Evolutionary conservation across 2,797 vertebrate genomes (phyloP).

Genomic region (Moxostoma hubbsi): DNA sequence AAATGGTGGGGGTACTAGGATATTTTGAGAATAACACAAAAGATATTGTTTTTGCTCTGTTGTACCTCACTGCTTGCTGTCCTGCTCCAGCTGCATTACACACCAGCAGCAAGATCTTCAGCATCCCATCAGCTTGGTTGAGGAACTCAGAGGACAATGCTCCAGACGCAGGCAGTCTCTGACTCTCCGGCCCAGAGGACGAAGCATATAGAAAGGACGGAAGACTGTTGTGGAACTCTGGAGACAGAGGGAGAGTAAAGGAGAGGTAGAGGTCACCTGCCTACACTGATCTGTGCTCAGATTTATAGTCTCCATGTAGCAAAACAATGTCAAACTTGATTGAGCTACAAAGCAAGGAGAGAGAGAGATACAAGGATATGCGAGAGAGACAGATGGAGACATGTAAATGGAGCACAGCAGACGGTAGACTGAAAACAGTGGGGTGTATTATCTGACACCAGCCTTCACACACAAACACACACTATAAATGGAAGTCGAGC

Average conservation of each 20-base stretch:
- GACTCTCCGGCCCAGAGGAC: slow-evolving; percentile 71
- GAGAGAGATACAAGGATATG: neutral
- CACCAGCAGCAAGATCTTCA: slow-evolving; percentile 86
- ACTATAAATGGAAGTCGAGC: slow-evolving; percentile 13
- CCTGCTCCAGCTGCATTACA: slow-evolving; percentile 85
- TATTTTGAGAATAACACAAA: no score
- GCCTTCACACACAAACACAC: slow-evolving; percentile 10
- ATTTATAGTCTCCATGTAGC: slow-evolving; percentile 3
- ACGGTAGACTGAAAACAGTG: slow-evolving; percentile 36
- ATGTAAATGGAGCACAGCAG: slow-evolving; percentile 38
- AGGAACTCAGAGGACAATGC: slow-evolving; percentile 84
- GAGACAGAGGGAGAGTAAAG: slow-evolving; percentile 34
- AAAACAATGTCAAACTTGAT: slow-evolving; percentile 35
- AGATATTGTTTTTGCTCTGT: no score
- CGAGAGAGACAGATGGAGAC: slow-evolving; percentile 31
- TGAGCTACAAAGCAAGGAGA: slow-evolving; percentile 32
- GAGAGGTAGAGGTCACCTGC: neutral
- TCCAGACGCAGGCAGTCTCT: slow-evolving; percentile 71
- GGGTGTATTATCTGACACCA: slow-evolving; percentile 7
- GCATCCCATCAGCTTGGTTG: slow-evolving; percentile 68
- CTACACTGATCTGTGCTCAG: neutral
- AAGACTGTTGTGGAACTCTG: slow-evolving; percentile 87
- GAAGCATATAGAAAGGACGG: slow-evolving; percentile 78
- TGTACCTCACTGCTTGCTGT: slow-evolving; percentile 83
- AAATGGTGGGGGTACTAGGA: no score